These are phyloP conservation scores for Eristalis tenax DNA, from an alignment of 2,888 invertebrate species.

Conservation along the genomic window DNA sequence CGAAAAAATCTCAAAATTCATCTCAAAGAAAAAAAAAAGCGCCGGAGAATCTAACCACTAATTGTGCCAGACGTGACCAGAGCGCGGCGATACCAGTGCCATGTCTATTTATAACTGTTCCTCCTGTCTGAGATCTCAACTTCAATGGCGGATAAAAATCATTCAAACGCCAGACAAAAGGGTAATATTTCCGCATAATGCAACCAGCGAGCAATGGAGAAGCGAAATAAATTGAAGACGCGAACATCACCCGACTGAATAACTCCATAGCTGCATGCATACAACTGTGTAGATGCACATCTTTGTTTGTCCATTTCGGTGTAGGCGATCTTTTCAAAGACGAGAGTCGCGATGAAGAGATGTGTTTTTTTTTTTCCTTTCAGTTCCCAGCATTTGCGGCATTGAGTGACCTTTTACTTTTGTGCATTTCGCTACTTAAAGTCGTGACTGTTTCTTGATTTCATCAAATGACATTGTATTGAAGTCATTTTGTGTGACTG, in stretches of 20 bases:
- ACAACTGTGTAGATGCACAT: slow-evolving; percentile 17
- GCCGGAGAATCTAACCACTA: neutral
- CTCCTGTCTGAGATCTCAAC: slow-evolving; percentile 37
- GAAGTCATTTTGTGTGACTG: neutral
- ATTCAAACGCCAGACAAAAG: slow-evolving; percentile 62
- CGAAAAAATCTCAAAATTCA: slow-evolving; percentile 8
- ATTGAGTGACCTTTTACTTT: slow-evolving; percentile 48
- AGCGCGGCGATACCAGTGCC: slow-evolving; percentile 13
- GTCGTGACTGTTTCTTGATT: slow-evolving; percentile 64
- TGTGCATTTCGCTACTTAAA: slow-evolving; percentile 32
- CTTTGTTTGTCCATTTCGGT: slow-evolving; percentile 3
- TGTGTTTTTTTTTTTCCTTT: neutral
- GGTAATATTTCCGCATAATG: slow-evolving; percentile 47
- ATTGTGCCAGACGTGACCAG: slow-evolving; percentile 44
- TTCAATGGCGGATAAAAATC: slow-evolving; percentile 63
- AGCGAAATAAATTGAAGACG: slow-evolving; percentile 55
- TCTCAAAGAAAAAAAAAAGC: neutral
- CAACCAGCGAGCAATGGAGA: slow-evolving; percentile 13
- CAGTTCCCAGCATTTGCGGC: neutral
- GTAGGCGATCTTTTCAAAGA: neutral
- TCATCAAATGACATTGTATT: slow-evolving; percentile 38
- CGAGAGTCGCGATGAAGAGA: neutral
- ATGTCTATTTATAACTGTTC: slow-evolving; percentile 40
- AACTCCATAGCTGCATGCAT: slow-evolving; percentile 20
- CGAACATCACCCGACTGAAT: slow-evolving; percentile 15